Conservation (phyloP, 2,113 vertebrate genomes). For the Ammodytes marinus region DNA sequence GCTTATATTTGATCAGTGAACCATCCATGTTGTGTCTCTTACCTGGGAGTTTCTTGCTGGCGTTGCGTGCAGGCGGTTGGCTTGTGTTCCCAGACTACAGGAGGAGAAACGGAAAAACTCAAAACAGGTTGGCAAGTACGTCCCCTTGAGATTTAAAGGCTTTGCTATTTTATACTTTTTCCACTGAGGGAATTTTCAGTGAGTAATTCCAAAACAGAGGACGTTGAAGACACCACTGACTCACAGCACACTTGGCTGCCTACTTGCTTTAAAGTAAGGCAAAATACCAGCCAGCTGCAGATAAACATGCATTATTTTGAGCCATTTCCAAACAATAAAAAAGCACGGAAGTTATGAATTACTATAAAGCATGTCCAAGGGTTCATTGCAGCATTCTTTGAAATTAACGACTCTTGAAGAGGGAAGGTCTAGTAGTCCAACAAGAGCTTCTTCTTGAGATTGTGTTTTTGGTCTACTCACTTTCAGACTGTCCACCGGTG, state of each 20-base stretch:
- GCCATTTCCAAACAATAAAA: constrained; percentile 4
- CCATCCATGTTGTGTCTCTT: constrained; percentile 48
- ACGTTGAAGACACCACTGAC: constrained; percentile 53
- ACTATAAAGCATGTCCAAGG: constrained; percentile 18
- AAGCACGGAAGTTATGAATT: constrained; percentile 8
- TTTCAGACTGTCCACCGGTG: constrained; percentile 69
- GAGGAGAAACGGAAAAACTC: constrained; percentile 45
- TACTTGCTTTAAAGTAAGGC: constrained; percentile 22
- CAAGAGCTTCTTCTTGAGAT: constrained; percentile 1
- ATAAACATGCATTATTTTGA: not conserved
- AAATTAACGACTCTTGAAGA: constrained; percentile 1
- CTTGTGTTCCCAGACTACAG: constrained; percentile 67
- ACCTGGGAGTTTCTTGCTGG: constrained; percentile 68
- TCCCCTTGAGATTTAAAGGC: constrained; percentile 21
- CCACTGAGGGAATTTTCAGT: constrained; percentile 66
- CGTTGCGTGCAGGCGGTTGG: constrained; percentile 69
- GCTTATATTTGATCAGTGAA: not conserved
- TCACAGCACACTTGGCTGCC: constrained; percentile 52
- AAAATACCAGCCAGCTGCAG: constrained; percentile 3
- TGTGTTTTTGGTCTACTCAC: constrained; percentile 76
- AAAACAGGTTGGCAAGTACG: constrained; percentile 31
- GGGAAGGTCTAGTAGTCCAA: constrained; percentile 10
- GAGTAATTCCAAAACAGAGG: constrained; percentile 61
- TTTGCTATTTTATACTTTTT: constrained; percentile 55
- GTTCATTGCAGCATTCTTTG: constrained; percentile 28